Conservation (phyloP, 2,888 invertebrate genomes). For the Zygogramma bicolorata region DNA sequence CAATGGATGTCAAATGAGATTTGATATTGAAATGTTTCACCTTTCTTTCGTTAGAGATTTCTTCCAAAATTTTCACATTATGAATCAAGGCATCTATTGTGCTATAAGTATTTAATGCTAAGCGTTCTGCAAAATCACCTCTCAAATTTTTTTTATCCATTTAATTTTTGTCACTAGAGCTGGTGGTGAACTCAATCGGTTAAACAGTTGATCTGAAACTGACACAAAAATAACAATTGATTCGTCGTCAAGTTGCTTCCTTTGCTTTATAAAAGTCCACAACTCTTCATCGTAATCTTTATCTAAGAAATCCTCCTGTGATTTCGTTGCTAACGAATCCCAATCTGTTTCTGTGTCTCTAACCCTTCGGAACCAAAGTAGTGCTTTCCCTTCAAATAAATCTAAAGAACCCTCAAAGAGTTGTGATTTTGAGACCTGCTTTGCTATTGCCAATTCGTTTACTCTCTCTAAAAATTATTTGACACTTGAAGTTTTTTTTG, state of each 20-base stretch:
- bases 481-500: no score
- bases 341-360: no score
- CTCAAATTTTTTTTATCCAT: neutral
- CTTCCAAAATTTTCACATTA: neutral
- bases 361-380: no score
- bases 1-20: neutral
- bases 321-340: no score
- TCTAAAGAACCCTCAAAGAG: no score
- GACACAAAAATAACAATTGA: neutral
- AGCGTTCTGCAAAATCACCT: neutral
- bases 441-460: no score
- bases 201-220: neutral
- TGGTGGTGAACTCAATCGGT: neutral
- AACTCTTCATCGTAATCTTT: neutral
- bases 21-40: neutral
- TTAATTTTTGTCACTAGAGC: neutral
- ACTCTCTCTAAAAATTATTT: no score
- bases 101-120: neutral
- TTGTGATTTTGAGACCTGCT: no score
- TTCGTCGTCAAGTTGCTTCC: neutral
- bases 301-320: no score
- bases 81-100: neutral
- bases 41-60: neutral
- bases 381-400: no score
- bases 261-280: neutral